phyloP scores from a whole-genome alignment of 92 coral and sea anemone genomes.

The Phymanthus crucifer region DNA sequence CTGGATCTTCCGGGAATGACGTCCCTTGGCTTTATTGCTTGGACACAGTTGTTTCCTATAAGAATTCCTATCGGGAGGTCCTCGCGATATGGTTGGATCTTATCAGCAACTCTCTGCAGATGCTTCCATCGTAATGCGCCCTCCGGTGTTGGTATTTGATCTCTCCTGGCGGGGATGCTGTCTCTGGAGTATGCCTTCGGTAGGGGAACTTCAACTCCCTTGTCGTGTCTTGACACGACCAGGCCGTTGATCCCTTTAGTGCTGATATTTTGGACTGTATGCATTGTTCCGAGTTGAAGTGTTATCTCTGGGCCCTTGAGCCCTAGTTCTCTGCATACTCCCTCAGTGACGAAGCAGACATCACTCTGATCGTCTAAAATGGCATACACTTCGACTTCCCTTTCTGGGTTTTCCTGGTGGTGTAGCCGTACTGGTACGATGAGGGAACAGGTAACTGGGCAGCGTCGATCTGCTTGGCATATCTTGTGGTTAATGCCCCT shows the following conservation, averaged over 20 bases:
- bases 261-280: constrained; percentile 31
- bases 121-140: constrained; percentile 44
- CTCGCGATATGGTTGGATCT: constrained; percentile 41
- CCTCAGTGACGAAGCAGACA: constrained; percentile 48
- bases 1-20: constrained; percentile 6
- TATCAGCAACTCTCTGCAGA: constrained; percentile 30
- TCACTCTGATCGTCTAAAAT: constrained; percentile 57
- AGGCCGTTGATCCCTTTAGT: constrained; percentile 46
- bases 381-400: constrained; percentile 38
- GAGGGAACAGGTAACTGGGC: constrained; percentile 16
- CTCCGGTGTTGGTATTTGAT: constrained; percentile 54
- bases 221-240: constrained; percentile 39
- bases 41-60: constrained; percentile 60
- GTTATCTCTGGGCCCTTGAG: constrained; percentile 34
- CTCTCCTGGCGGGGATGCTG: constrained; percentile 38
- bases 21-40: constrained; percentile 30
- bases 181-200: constrained; percentile 49
- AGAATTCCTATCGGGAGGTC: constrained; percentile 28
- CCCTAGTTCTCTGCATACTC: constrained; percentile 18
- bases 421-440: constrained; percentile 55
- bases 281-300: constrained; percentile 55
- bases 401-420: constrained; percentile 35
- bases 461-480: background rate
- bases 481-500: no score
- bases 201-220: constrained; percentile 33